Percentiles rank a stretch among this genome's conserved stretches.
Conservation (phyloP, 2,888 invertebrate genomes). For the Tolmerus cingulatus region DNA sequence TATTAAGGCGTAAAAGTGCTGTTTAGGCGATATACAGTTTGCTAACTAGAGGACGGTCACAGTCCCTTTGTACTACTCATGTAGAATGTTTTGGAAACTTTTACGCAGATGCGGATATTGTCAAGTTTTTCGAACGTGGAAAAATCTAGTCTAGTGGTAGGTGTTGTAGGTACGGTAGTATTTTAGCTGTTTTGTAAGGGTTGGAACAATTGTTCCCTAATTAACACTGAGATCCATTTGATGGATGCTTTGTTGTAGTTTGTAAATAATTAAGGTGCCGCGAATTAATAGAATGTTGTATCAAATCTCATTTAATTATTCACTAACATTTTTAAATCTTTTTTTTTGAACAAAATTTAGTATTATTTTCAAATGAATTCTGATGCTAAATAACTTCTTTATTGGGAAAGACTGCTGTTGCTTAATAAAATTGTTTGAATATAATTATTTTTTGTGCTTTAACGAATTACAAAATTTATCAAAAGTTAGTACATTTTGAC, state of each 20-base stretch:
- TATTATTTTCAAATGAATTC: not conserved
- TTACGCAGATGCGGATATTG: not conserved
- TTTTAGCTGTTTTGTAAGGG: not conserved
- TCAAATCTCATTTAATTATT: not conserved
- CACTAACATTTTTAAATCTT: not conserved
- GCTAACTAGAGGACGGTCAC: not conserved
- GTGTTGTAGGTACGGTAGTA: not conserved
- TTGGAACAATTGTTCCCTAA: not conserved
- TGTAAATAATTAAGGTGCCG: not conserved
- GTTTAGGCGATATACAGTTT: not conserved
- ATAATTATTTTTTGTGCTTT: not conserved
- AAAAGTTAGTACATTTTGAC: not conserved
- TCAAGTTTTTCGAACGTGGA: slow-evolving; percentile 4
- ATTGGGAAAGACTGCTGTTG: not conserved
- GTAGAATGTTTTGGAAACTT: not conserved
- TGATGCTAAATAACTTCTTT: not conserved
- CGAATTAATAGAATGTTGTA: not conserved
- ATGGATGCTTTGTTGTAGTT: not conserved
- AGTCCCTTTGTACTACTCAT: not conserved
- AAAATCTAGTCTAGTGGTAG: slow-evolving; percentile 17
- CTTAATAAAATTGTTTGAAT: not conserved
- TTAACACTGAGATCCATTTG: not conserved
- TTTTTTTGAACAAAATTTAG: not conserved
- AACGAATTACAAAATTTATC: not conserved
- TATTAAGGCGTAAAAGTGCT: not conserved